Evolutionary conservation across 2,888 invertebrate species (phyloP).

Genomic region (Archaeoteleia sp.): DNA sequence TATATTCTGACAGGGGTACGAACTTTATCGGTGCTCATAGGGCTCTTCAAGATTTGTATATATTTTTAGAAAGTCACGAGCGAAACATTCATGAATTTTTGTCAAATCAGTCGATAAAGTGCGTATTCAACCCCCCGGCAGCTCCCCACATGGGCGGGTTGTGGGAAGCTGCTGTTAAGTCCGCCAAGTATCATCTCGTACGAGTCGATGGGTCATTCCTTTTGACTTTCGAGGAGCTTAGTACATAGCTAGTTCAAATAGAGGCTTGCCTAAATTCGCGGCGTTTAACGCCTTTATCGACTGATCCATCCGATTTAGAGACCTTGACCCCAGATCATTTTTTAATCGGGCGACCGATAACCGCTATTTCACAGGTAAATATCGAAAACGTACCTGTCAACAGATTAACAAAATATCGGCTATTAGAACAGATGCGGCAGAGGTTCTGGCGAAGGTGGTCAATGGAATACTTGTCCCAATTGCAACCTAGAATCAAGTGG

Average conservation of each 20-base stretch:
- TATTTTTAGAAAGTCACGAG: slow-evolving; percentile 7
- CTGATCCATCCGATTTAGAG: slow-evolving; percentile 47
- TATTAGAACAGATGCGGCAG: neutral
- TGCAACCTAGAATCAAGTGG: too few relatives aligned
- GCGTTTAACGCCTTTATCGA: slow-evolving; percentile 26
- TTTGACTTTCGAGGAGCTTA: slow-evolving; percentile 58
- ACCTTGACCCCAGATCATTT: slow-evolving; percentile 57
- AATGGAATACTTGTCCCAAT: neutral
- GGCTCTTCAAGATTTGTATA: slow-evolving; percentile 17
- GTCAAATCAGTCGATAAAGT: slow-evolving; percentile 29
- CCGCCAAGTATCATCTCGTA: slow-evolving; percentile 59
- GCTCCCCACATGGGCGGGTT: slow-evolving; percentile 61
- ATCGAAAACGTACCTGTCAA: neutral
- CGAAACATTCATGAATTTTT: slow-evolving; percentile 10
- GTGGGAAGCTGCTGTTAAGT: slow-evolving; percentile 63
- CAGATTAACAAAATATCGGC: too few relatives aligned
- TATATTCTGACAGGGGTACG: slow-evolving; percentile 54
- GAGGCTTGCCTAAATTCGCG: slow-evolving; percentile 54
- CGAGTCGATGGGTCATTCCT: slow-evolving; percentile 46
- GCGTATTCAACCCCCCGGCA: slow-evolving; percentile 58
- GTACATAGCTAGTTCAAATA: slow-evolving; percentile 44
- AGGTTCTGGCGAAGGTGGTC: neutral
- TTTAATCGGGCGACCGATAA: neutral
- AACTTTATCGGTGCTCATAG: slow-evolving; percentile 50
- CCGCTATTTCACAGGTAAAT: neutral